Conservation (phyloP, 35 echinoderm and acorn worm genomes). For the Ophioderma brevispina region DNA sequence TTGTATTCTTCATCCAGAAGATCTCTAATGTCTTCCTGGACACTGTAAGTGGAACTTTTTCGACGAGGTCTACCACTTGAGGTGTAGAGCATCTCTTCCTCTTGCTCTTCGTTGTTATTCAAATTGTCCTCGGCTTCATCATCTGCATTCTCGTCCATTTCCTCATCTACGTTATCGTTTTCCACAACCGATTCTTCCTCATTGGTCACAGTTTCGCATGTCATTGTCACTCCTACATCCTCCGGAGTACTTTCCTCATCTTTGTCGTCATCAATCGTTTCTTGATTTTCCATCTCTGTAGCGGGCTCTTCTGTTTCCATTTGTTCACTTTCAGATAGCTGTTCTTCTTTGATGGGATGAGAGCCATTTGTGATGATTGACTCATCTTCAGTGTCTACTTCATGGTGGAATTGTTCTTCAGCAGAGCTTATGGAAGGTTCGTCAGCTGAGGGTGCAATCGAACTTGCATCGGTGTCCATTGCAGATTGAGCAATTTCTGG, state of each 20-base stretch:
- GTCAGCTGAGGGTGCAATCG: neutral
- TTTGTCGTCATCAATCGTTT: neutral
- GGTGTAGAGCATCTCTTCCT: constrained; percentile 39
- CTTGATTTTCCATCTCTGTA: neutral
- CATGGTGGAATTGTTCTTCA: too few relatives aligned
- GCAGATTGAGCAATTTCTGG: neutral
- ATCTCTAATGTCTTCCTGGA: constrained; percentile 5
- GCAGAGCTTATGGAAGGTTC: too few relatives aligned
- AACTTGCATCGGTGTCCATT: neutral
- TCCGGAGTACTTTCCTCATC: neutral
- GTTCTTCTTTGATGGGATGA: neutral
- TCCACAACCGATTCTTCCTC: neutral
- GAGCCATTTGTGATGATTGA: too few relatives aligned
- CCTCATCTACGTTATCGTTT: constrained; percentile 3
- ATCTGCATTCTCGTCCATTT: neutral
- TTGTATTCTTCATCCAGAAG: constrained; percentile 27
- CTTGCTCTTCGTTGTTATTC: constrained; percentile 5
- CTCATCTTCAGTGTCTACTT: too few relatives aligned
- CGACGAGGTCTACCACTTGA: constrained; percentile 48
- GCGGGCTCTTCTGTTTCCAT: neutral
- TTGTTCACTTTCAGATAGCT: neutral
- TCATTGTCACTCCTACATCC: neutral
- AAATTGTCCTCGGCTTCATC: constrained; percentile 4
- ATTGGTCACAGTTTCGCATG: neutral
- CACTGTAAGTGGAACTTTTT: constrained; percentile 38